Evolutionary conservation across 2,888 invertebrate species (phyloP).

Genomic region (Anticlea derivata): DNA sequence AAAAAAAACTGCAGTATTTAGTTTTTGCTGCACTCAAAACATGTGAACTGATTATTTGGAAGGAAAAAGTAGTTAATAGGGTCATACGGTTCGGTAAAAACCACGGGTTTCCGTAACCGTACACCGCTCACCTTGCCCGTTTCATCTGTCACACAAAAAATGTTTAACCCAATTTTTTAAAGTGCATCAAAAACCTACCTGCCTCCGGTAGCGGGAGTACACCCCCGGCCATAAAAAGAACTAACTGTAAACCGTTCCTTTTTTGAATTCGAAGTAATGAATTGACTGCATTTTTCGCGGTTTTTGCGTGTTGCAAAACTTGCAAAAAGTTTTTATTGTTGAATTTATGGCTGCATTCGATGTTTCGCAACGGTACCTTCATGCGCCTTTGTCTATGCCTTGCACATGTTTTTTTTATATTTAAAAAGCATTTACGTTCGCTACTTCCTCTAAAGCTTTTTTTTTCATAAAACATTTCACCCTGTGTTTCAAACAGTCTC

Average conservation of each 20-base stretch:
- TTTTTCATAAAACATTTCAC: conserved; percentile 50
- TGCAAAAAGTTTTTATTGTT: conserved; percentile 58
- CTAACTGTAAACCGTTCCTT: conserved; percentile 66
- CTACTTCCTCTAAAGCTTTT: conserved; percentile 44
- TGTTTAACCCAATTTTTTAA: conserved; percentile 76
- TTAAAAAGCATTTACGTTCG: conserved; percentile 31
- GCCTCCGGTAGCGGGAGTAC: conserved; percentile 70
- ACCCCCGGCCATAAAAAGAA: conserved; percentile 55
- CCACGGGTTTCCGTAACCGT: conserved; percentile 77
- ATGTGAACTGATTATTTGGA: conserved; percentile 62
- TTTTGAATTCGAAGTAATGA: conserved; percentile 45
- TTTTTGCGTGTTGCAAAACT: conserved; percentile 51
- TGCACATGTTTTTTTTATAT: conserved; percentile 60
- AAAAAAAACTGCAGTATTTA: conserved; percentile 33
- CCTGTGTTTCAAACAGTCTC: conserved; percentile 48
- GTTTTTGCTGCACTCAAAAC: conserved; percentile 47
- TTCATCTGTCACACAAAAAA: conserved; percentile 69
- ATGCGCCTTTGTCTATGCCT: conserved; percentile 57
- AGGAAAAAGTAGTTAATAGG: conserved; percentile 72
- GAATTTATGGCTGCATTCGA: conserved; percentile 61
- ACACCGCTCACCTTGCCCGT: conserved; percentile 76
- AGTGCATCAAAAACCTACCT: conserved; percentile 71
- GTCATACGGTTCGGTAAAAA: conserved; percentile 66
- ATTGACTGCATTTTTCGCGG: conserved; percentile 57
- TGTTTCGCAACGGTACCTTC: conserved; percentile 67